Percentiles rank a stretch among this genome's conserved stretches.
Evolutionary conservation across 2,888 invertebrate genomes (phyloP).

Genomic region (Xestobium rufovillosum): DNA sequence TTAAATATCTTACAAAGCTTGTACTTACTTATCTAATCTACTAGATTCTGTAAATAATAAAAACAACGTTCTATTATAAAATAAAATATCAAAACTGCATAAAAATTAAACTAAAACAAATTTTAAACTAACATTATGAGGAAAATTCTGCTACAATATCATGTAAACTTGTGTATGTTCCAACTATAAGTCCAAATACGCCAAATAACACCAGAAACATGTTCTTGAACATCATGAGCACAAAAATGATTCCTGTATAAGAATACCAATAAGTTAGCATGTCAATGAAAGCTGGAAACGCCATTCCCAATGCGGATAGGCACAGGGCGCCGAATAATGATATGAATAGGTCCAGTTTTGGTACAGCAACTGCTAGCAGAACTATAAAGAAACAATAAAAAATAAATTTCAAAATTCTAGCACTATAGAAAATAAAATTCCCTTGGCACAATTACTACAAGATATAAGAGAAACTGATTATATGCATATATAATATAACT

Average conservation of each 20-base stretch:
- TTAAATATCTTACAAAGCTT: too few relatives aligned
- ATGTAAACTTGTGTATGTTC: conserved; percentile 57
- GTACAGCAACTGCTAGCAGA: conserved; percentile 75
- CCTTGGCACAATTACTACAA: too few relatives aligned
- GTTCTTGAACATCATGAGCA: conserved; percentile 48
- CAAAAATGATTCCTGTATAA: conserved; percentile 45
- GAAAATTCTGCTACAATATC: conserved; percentile 51
- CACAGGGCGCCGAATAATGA: conserved; percentile 84
- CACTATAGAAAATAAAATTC: not conserved
- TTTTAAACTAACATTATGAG: conserved; percentile 12
- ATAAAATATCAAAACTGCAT: too few relatives aligned
- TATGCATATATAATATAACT: too few relatives aligned
- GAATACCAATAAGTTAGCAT: conserved; percentile 73
- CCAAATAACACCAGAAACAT: conserved; percentile 52
- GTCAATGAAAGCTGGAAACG: conserved; percentile 85
- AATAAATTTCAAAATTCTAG: too few relatives aligned
- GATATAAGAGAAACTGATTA: too few relatives aligned
- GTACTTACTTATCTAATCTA: too few relatives aligned
- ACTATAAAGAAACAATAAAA: conserved; percentile 50
- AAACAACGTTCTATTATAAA: too few relatives aligned
- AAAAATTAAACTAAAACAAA: too few relatives aligned
- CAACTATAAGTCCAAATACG: conserved; percentile 55
- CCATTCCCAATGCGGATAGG: conserved; percentile 78
- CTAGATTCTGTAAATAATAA: too few relatives aligned
- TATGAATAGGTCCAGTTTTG: conserved; percentile 73